Percentiles rank a stretch among this genome's conserved stretches.
Evolutionary conservation across 30 jellyfish, hydroid and myxozoan genomes (phyloP).

Genomic region (Pseudorhiza aurosa): DNA sequence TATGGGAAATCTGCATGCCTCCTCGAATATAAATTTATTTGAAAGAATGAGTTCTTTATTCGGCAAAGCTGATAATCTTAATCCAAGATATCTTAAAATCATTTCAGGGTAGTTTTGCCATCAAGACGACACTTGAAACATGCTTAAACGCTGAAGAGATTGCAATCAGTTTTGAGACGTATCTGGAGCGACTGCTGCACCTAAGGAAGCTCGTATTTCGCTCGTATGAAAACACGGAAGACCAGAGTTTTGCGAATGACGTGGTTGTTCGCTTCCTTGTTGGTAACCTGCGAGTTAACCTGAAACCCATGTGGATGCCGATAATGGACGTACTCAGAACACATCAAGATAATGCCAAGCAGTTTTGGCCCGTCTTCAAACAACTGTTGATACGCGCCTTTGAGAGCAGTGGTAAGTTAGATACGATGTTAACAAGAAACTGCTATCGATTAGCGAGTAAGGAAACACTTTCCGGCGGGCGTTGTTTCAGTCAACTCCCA

Average conservation of each 20-base stretch:
- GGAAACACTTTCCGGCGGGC: too few species aligned
- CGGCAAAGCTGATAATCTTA: too few species aligned
- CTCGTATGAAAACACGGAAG: neutral
- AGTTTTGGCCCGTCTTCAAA: constrained; percentile 76
- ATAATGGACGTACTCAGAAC: constrained; percentile 63
- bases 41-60: too few species aligned
- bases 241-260: constrained; percentile 20
- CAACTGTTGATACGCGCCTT: constrained; percentile 31
- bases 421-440: too few species aligned
- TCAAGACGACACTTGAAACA: neutral
- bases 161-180: constrained; percentile 61
- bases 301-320: constrained; percentile 86
- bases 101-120: too few species aligned
- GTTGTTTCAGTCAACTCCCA: too few species aligned
- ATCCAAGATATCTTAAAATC: too few species aligned
- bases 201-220: constrained; percentile 54
- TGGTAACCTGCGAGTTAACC: constrained; percentile 73
- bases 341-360: constrained; percentile 57
- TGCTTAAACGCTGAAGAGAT: constrained; percentile 77
- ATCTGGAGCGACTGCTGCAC: constrained; percentile 75
- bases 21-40: too few species aligned
- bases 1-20: too few species aligned
- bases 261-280: constrained; percentile 46
- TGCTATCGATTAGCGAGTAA: too few species aligned
- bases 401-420: constrained; percentile 5